These are phyloP conservation scores for Pollimyrus isidori DNA, from an alignment of 2,113 vertebrate genomes.

Conservation along the genomic window DNA sequence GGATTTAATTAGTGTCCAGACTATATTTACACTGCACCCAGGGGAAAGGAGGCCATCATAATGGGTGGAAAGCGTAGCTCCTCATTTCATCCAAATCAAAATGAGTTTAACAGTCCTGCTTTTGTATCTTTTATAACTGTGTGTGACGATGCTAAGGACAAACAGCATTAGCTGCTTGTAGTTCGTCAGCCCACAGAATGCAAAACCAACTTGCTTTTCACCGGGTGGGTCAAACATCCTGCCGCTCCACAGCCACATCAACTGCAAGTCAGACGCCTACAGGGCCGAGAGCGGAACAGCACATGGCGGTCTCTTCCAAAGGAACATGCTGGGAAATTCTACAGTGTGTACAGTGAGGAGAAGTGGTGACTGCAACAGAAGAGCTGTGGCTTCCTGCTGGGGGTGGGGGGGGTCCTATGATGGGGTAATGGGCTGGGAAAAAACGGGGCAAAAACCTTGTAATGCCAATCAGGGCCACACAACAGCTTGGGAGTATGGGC, in stretches of 20 bases:
- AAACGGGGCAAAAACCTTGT: background rate
- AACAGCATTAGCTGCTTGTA: background rate
- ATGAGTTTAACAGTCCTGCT: background rate
- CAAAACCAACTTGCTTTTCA: background rate
- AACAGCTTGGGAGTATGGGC: background rate
- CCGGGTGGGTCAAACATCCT: background rate
- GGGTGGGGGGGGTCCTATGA: background rate
- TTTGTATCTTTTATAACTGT: background rate
- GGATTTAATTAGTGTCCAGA: slow-evolving; percentile 16
- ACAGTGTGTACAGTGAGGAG: background rate
- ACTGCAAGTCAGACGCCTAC: background rate
- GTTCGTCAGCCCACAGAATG: background rate
- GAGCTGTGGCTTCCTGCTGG: background rate
- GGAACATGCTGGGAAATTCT: background rate
- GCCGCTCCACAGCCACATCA: background rate
- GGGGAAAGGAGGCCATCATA: background rate
- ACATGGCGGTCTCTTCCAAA: background rate
- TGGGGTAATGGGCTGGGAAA: background rate
- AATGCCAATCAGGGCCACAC: background rate
- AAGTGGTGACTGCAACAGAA: background rate
- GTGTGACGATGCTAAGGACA: background rate
- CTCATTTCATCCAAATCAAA: background rate
- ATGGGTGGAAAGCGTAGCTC: background rate
- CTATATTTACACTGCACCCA: slow-evolving; percentile 7
- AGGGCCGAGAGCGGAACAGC: background rate